phyloP scores from a whole-genome alignment of 2,888 invertebrate species.

The Liposcelis brunnea region DNA sequence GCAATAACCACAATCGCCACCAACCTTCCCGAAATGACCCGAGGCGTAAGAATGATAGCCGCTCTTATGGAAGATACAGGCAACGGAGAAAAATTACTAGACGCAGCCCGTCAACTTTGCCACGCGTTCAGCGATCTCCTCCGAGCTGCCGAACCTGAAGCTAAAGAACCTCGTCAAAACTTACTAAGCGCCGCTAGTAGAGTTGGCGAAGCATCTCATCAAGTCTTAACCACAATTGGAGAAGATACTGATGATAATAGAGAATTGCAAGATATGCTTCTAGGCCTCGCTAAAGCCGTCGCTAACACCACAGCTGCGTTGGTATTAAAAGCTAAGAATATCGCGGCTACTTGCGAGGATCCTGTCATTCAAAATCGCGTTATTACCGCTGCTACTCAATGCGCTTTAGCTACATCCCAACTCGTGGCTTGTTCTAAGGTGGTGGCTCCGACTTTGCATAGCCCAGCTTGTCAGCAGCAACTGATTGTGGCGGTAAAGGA shows the following conservation, averaged over 20 bases:
- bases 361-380: conserved; percentile 70
- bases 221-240: conserved; percentile 81
- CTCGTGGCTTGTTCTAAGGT: conserved; percentile 94
- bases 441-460: conserved; percentile 68
- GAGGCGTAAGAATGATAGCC: conserved; percentile 87
- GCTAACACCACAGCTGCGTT: conserved; percentile 95
- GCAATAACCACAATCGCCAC: conserved; percentile 95
- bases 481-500: conserved; percentile 81
- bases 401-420: conserved; percentile 93
- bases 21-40: conserved; percentile 90
- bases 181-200: conserved; percentile 87
- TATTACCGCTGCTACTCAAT: conserved; percentile 91
- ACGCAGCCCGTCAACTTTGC: conserved; percentile 83
- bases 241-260: conserved; percentile 75
- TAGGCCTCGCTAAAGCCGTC: conserved; percentile 89
- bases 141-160: conserved; percentile 88
- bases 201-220: conserved; percentile 92
- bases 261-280: conserved; percentile 74
- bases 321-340: conserved; percentile 90
- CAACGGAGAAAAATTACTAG: conserved; percentile 68
- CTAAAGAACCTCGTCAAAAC: conserved; percentile 82
- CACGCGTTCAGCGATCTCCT: conserved; percentile 87
- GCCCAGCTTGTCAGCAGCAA: conserved; percentile 75
- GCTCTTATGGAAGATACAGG: conserved; percentile 79
- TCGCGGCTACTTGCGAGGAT: conserved; percentile 74